phyloP scores from a whole-genome alignment of 2,797 vertebrate genomes.

The Leptatherina wallacei region DNA sequence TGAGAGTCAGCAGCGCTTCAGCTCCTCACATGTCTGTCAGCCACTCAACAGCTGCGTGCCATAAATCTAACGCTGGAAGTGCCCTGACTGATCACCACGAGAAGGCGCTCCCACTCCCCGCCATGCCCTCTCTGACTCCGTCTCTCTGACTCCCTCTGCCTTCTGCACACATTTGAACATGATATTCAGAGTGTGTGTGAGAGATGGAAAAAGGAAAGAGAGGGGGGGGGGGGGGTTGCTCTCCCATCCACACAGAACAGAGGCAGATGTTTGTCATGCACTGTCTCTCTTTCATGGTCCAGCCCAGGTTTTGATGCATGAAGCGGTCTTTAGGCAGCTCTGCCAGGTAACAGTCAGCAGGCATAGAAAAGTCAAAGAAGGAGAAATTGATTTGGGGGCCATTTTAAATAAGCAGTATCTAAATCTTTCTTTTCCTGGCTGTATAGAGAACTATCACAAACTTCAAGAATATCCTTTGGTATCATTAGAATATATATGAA shows the following conservation, averaged over 20 bases:
- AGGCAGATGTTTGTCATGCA: conserved; percentile 46
- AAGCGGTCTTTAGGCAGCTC: conserved; percentile 45
- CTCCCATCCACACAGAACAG: conserved; percentile 28
- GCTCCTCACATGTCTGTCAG: conserved; percentile 81
- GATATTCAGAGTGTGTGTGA: conserved; percentile 21
- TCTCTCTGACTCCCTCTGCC: conserved; percentile 31
- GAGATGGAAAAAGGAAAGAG: conserved; percentile 1
- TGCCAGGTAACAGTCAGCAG: conserved; percentile 33
- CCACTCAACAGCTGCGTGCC: conserved; percentile 85
- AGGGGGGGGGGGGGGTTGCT: background rate
- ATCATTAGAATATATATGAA: background rate
- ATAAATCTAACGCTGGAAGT: conserved; percentile 81
- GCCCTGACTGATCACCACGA: conserved; percentile 64
- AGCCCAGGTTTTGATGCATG: conserved; percentile 31
- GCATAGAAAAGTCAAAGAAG: conserved; percentile 11
- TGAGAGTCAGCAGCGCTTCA: conserved; percentile 58
- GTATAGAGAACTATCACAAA: conserved; percentile 4
- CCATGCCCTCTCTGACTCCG: conserved; percentile 32
- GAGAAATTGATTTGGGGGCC: conserved; percentile 17
- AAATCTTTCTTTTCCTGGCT: background rate
- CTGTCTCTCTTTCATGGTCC: conserved; percentile 61
- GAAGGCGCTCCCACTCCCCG: conserved; percentile 62
- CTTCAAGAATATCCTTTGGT: background rate
- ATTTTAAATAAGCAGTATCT: background rate
- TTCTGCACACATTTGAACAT: conserved; percentile 47